Base-by-base conservation (phyloP, 2,113 vertebrate species). In the Cynocephalus volans region DNA sequence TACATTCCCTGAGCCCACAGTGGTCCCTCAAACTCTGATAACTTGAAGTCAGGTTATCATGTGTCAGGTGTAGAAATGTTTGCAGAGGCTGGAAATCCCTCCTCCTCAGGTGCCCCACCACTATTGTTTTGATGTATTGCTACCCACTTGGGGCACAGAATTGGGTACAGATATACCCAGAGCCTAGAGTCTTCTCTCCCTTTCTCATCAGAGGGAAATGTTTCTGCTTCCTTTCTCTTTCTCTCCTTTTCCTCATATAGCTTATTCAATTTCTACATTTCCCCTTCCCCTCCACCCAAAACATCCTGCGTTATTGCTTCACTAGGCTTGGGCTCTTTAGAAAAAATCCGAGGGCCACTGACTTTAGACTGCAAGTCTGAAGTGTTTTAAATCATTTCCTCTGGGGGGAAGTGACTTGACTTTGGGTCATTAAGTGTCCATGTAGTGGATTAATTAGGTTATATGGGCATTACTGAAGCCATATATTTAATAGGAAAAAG, bases 141-240 rank as follows among this genome's bases (percentile, higher is more conserved):
- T 33, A 45, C 41, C 33, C 3, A 3, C 52, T 56, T 31, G 18
- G 60, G 21, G 23, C 67, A 67, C 15, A 64, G 64, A 69, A 26
- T 5, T 85, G 45, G 50, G 13, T 17, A 0, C 8, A 36, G 8
- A 7, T n/a, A 28, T 0, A 24, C 17, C 15, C 19, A 56, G 10
- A 67, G 48, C 31, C 28, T 0, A 64, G 19, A 45, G 18, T 7
- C 18, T 13, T 58, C n/a, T 62, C 33, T 81, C 24, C 5, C 23
- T 60, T 86, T 89, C n/a, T 87, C 5, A 15, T 18, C 8, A 56
- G 5, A n/a, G 4, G 36, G 33, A 95, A 76, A 58, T 64, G 17
- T 31, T 82, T 76, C 70, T 64, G 21, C 10, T 77, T 88, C n/a
- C 48, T 26, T 77, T 76, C 9, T 85, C 26, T 85, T 81, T 88